phyloP scores from a whole-genome alignment of 2,113 vertebrate species.

The Gallinago paraguaiae region DNA sequence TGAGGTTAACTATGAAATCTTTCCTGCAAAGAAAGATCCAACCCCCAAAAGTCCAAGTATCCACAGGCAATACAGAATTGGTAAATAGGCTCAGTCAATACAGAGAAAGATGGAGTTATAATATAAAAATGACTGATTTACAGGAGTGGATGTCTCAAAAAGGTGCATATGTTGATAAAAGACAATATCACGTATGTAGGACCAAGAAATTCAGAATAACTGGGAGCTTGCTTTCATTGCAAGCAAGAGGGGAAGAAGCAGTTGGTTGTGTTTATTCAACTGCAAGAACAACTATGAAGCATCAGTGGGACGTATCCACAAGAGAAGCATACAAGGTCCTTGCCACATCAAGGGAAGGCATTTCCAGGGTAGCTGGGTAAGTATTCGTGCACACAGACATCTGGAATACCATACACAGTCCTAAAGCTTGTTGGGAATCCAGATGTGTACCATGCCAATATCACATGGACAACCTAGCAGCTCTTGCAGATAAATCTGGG shows the following conservation, averaged over 20 bases:
- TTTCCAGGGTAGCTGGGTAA: neutral
- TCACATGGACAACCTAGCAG: neutral
- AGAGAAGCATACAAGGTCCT: neutral
- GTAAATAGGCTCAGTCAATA: neutral
- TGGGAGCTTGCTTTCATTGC: neutral
- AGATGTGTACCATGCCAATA: neutral
- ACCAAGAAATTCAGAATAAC: neutral
- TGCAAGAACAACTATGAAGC: neutral
- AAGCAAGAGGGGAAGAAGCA: neutral
- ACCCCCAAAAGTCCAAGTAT: neutral
- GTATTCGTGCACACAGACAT: neutral
- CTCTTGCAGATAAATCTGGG: slow-evolving; percentile 10
- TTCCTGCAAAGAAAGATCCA: neutral
- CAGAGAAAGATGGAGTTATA: neutral
- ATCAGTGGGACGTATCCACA: neutral
- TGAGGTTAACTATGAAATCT: neutral
- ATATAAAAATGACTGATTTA: neutral
- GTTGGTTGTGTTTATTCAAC: neutral
- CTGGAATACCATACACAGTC: neutral
- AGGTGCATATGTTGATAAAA: neutral
- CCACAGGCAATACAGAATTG: neutral
- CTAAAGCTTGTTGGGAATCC: slow-evolving; percentile 2
- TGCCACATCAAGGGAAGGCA: neutral
- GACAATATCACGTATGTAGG: neutral
- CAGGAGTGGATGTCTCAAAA: neutral